phyloP scores from a whole-genome alignment of 2,113 vertebrate species.

The Dasypus novemcinctus region DNA sequence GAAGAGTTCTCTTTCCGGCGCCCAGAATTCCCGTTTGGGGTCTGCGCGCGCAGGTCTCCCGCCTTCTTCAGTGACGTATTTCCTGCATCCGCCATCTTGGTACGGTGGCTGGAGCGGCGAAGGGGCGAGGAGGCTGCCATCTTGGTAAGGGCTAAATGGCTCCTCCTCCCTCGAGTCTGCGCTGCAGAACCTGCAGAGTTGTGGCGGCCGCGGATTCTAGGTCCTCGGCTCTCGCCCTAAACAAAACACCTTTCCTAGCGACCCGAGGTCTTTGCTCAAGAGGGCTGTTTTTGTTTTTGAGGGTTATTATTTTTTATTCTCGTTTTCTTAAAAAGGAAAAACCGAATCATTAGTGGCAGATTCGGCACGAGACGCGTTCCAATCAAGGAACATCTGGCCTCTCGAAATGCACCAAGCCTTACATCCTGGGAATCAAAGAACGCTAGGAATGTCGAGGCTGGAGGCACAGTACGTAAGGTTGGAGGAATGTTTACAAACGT shows the following conservation, averaged over 20 bases:
- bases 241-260: not conserved
- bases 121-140: not conserved
- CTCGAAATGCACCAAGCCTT: not conserved
- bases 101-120: not conserved
- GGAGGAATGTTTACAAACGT: not conserved
- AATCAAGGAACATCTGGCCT: not conserved
- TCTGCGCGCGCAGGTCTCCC: not conserved
- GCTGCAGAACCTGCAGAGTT: no score
- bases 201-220: rapidly evolving
- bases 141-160: not conserved
- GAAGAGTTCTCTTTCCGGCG: rapidly evolving
- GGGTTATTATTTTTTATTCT: not conserved
- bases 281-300: not conserved
- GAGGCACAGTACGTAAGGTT: not conserved
- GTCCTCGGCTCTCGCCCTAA: not conserved
- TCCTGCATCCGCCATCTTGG: conserved; percentile 34
- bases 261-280: not conserved
- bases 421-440: not conserved
- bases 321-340: not conserved
- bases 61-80: not conserved
- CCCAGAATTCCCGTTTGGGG: not conserved
- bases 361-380: not conserved
- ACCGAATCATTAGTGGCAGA: not conserved
- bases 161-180: not conserved
- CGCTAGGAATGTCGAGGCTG: not conserved